Conservation (phyloP, 2,113 vertebrate genomes). For the Gymnocephalus cernua region DNA sequence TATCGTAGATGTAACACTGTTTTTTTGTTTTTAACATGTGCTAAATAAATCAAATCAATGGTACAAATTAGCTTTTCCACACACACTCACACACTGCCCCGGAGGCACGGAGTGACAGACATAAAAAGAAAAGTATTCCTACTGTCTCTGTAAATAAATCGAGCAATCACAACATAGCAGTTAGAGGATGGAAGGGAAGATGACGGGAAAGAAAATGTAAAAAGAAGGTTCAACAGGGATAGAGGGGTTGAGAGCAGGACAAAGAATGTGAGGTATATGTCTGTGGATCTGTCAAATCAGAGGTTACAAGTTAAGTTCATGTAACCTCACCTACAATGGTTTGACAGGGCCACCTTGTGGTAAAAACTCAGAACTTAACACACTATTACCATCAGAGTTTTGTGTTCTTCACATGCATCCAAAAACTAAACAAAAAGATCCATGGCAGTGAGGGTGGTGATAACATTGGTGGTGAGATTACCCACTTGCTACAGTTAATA, state of each 20-base stretch:
- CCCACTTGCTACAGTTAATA: slow-evolving; percentile 99
- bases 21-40: too few species aligned
- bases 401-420: not conserved
- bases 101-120: not conserved
- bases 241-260: not conserved
- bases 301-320: too few species aligned
- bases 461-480: not conserved
- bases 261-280: not conserved
- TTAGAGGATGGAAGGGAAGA: slow-evolving; percentile 20
- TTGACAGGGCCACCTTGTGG: slow-evolving; percentile 59
- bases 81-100: not conserved
- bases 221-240: not conserved
- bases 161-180: slow-evolving; percentile 26
- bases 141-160: slow-evolving; percentile 54
- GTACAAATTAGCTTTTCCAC: slow-evolving; percentile 17
- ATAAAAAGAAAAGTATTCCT: slow-evolving; percentile 19
- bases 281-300: not conserved
- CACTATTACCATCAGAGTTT: not conserved
- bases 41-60: too few species aligned
- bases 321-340: not conserved
- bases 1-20: too few species aligned
- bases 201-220: not conserved
- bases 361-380: slow-evolving; percentile 10
- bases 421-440: not conserved
- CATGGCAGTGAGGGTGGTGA: not conserved